phyloP scores from a whole-genome alignment of 1,140 invertebrate genomes.

The Aphelenchoides avenae region DNA sequence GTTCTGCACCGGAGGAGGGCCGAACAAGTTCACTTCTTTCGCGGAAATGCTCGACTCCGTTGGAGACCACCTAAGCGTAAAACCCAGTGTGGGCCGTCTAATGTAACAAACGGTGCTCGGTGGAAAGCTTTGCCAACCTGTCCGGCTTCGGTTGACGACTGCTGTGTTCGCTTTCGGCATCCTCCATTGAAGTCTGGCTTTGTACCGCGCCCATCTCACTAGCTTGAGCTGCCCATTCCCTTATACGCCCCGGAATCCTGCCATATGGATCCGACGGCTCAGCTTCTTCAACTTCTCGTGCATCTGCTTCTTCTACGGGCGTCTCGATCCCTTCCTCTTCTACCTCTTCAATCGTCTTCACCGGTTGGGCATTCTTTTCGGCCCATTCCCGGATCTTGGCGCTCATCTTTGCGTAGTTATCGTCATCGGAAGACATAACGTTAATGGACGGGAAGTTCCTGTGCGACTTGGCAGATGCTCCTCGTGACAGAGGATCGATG shows the following conservation, averaged over 20 bases:
- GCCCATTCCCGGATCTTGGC: slow-evolving; percentile 25
- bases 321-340: background rate
- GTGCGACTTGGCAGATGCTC: slow-evolving; percentile 39
- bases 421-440: slow-evolving; percentile 8
- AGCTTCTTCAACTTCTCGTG: background rate
- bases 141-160: too few species aligned
- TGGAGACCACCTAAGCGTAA: too few species aligned
- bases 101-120: too few species aligned
- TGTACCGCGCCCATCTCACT: too few species aligned
- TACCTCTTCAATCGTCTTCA: slow-evolving; percentile 2
- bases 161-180: too few species aligned
- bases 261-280: slow-evolving; percentile 6
- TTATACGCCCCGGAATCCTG: slow-evolving; percentile 4
- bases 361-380: slow-evolving; percentile 9
- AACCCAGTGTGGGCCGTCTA: too few species aligned
- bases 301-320: slow-evolving; percentile 4
- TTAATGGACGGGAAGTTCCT: background rate
- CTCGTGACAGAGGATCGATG: slow-evolving; percentile 43
- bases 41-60: too few species aligned
- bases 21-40: too few species aligned
- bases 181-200: too few species aligned
- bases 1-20: background rate
- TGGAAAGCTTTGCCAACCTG: too few species aligned
- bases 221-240: too few species aligned
- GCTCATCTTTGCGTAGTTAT: slow-evolving; percentile 9